These are phyloP conservation scores for Chrysomallon squamiferum DNA, from an alignment of 1,140 invertebrate species.

Conservation along the genomic window DNA sequence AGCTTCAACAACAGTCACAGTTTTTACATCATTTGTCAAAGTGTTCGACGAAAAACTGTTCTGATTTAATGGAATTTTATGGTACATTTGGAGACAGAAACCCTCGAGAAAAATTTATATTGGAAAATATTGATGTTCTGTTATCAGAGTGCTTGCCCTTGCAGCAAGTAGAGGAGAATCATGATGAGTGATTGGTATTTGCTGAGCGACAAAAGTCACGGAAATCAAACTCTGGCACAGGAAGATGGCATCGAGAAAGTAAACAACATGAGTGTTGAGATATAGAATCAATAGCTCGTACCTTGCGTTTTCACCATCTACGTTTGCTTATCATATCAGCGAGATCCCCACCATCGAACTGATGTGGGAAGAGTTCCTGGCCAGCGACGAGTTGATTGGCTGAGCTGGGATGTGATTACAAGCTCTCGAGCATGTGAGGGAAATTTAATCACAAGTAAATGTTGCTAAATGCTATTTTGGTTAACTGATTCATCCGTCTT, in stretches of 20 bases:
- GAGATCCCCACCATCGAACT: no score
- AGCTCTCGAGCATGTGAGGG: not conserved
- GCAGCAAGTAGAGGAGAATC: not conserved
- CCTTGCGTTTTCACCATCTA: not conserved
- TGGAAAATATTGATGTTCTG: not conserved
- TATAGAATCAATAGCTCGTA: not conserved
- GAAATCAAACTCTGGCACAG: slow-evolving; percentile 3
- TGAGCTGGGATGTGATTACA: not conserved
- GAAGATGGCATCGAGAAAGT: slow-evolving; percentile 5
- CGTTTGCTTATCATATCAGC: slow-evolving; percentile 1
- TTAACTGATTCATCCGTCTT: no score
- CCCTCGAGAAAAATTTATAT: slow-evolving; percentile 1
- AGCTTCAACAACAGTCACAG: no score
- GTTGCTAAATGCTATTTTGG: not conserved
- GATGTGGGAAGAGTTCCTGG: not conserved
- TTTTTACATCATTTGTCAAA: no score
- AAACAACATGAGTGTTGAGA: not conserved
- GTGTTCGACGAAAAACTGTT: not conserved
- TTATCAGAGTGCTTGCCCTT: no score
- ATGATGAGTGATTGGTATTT: slow-evolving; percentile 3
- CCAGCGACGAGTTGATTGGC: not conserved
- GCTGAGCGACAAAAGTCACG: not conserved
- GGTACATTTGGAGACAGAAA: slow-evolving; percentile 3
- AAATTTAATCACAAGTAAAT: slow-evolving; percentile 3
- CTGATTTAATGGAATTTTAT: slow-evolving; percentile 9